These are phyloP conservation scores for Colletes gigas DNA, from an alignment of 1,140 invertebrate genomes.

Conservation along the genomic window DNA sequence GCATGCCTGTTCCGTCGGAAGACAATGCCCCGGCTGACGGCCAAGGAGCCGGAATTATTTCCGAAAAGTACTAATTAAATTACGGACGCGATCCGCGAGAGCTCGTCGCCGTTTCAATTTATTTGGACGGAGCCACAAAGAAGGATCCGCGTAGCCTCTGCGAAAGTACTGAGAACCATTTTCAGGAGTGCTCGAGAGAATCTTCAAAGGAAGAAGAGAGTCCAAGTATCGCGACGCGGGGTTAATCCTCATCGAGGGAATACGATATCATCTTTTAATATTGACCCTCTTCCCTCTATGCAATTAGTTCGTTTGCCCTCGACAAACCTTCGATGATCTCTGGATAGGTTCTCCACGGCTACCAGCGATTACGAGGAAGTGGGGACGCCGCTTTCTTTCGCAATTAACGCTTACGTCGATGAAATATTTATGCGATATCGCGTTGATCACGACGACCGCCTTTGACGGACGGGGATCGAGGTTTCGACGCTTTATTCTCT, in stretches of 20 bases:
- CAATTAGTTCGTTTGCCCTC: not conserved
- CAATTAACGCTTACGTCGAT: not conserved
- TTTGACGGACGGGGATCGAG: not conserved
- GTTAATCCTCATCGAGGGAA: conserved; percentile 19
- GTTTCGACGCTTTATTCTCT: conserved; percentile 13
- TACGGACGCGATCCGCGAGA: too few species aligned
- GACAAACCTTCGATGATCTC: not conserved
- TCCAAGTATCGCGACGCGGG: not conserved
- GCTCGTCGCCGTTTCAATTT: too few species aligned
- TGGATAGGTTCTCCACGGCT: not conserved
- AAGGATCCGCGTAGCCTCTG: too few species aligned
- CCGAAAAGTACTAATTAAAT: not conserved
- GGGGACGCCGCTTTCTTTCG: not conserved
- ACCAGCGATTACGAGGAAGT: not conserved
- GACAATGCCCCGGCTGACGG: not conserved
- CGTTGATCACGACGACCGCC: not conserved
- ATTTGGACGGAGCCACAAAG: too few species aligned
- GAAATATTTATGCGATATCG: not conserved
- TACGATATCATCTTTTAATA: conserved; percentile 9
- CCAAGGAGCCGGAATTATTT: conserved; percentile 3
- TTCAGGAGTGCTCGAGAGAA: conserved; percentile 7
- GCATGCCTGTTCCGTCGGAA: conserved; percentile 20
- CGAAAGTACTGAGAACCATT: too few species aligned
- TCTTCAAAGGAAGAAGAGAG: conserved; percentile 25
- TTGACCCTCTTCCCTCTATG: conserved; percentile 12